Evolutionary conservation across 2,888 invertebrate species (phyloP), one percentile per base, ranked within the genome.

Genomic region (Dione vanillae): DNA sequence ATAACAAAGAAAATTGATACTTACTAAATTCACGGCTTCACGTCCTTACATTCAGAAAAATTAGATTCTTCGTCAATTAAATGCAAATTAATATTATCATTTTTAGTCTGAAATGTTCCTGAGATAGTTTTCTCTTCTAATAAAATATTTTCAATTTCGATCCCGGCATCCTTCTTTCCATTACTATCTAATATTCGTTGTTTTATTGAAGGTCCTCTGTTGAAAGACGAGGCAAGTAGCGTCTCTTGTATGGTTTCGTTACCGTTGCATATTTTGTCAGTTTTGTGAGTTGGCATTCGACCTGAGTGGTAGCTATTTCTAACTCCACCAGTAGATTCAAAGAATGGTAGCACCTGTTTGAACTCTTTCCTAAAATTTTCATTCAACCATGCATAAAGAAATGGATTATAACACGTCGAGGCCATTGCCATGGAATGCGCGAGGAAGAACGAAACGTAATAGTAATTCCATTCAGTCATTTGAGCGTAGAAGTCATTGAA

Each of bases 311-410:
- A 92, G 71, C 90, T 92, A 69, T 90, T 91, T 58, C 94, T 86
- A 84, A 95, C 94, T 71, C 92, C 87, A 68, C 88, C 86, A 11
- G 87, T 86, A 0, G 94, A 92, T 77, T 94, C 94, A 79, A 95
- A 94, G 81, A 95, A 95, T 75, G 95, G 95, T 73, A 96, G 85
- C 0, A 97, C 96, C 86, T 96, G 96, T 82, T 96, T 97, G 85
- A 98, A 98, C 86, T 98, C 98, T 85, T 98, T 98, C 72, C 98
- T 96, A 84, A 99, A 99, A 88, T 97, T 97, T 79, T 98, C 99
- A 87, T 99, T 99, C 84, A 99, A 95, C 98, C 99, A 99, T 19
- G 99, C 99, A 86, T 99, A 99, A 9, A 99, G 94, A 84, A 99
- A 98, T 0, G 99, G 98, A 86, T 99, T 99, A 94, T 99, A 99